Evolutionary conservation across 2,888 invertebrate genomes (phyloP), one percentile per base, ranked within the genome.

Genomic region (Archaeoteleia sp.): DNA sequence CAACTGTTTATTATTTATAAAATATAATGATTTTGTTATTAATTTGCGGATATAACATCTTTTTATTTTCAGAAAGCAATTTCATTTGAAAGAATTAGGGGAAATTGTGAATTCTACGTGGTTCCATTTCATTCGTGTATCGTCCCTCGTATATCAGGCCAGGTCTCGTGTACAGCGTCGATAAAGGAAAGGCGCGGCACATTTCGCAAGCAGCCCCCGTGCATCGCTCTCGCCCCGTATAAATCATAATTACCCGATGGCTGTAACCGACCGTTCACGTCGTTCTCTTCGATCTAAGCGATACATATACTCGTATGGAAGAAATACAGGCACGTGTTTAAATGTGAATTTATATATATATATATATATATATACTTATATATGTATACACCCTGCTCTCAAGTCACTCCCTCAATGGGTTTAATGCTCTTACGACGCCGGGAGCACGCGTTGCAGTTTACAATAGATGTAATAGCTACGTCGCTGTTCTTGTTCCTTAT

Each of bases 111-210:
- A 29, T 35, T 35, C 20, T 15, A 12, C 15, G 34, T 10, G 12
- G 39, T 37, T 12, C 14, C 27, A 29, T 8, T 10, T 5, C 9
- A 7, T 14, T 37, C 35, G 27, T 37, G 25, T 37, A 46, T 39
- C 43, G 13, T 29, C 49, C 37, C 34, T 37, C 39, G 45, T 45
- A 45, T 17, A 58, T 49, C 62, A 48, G 20, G n/a, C 20, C 5
- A n/a, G n/a, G 37, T 67, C 67, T 67, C 69, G 67, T 67, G 72
- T 46, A 30, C 20, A 35, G 65, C 53, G 70, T 72, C 74, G 71
- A 72, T 75, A 71, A 71, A 70, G 70, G 40, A 72, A 62, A 65
- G 65, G 65, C 15, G 57, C 49, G 65, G 65, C 57, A 29, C 35
- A 23, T 63, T 63, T 63, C 57, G 51, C 55, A 65, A 65, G 65